Conservation (phyloP, 2,797 vertebrate species). For the Pagetopsis macropterus region DNA sequence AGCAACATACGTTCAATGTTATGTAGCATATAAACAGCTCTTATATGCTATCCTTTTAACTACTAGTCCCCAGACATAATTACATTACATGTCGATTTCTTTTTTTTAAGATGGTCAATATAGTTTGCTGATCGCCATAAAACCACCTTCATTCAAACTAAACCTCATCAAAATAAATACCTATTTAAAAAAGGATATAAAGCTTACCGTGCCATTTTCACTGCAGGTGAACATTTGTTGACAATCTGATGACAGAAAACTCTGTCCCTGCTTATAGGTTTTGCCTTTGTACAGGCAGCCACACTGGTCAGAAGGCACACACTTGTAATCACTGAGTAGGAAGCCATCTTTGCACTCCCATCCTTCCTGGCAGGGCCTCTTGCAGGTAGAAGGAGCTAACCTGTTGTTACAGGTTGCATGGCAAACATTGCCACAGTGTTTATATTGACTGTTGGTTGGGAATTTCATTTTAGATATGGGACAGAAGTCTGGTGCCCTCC, state of each 20-base stretch:
- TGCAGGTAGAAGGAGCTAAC: conserved; percentile 45
- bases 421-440: conserved; percentile 77
- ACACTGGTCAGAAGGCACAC: conserved; percentile 68
- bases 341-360: conserved; percentile 79
- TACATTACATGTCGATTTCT: no score
- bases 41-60: no score
- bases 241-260: conserved; percentile 64
- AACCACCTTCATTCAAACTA: no score
- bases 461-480: conserved; percentile 75
- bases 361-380: conserved; percentile 75
- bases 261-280: conserved; percentile 58
- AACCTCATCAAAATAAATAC: no score
- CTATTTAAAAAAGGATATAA: not conserved
- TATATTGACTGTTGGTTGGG: conserved; percentile 82
- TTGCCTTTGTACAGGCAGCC: conserved; percentile 75
- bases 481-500: conserved; percentile 73
- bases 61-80: no score
- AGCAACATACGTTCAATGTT: no score
- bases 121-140: no score
- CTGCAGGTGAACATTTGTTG: conserved; percentile 52
- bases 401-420: conserved; percentile 75
- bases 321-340: conserved; percentile 69
- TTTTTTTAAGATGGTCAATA: no score
- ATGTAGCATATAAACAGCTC: no score
- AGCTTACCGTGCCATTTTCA: conserved; percentile 20